Percentiles rank a stretch among this genome's conserved stretches.
Conservation (phyloP, 1,140 invertebrate species). For the Chrysoperla carnea region DNA sequence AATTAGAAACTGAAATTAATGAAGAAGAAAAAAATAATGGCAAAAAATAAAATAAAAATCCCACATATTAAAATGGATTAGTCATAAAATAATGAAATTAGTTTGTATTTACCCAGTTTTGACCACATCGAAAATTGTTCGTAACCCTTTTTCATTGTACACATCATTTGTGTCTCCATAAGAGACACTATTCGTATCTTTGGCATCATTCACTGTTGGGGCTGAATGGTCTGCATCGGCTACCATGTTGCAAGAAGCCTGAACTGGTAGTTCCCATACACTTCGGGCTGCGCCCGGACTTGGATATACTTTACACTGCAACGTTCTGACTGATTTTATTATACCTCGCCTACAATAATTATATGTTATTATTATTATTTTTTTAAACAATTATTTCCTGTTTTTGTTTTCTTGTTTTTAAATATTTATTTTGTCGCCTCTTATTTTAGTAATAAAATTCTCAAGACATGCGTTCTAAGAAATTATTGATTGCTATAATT, state of each 20-base stretch:
- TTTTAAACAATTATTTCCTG: no score
- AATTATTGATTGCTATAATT: no score
- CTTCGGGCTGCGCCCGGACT: slow-evolving; percentile 70
- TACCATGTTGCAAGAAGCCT: slow-evolving; percentile 49
- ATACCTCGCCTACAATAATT: no score
- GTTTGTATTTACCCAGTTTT: slow-evolving; percentile 32
- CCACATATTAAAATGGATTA: no score
- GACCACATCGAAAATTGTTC: slow-evolving; percentile 44
- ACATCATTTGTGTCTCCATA: slow-evolving; percentile 21
- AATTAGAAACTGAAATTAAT: slow-evolving; percentile 2
- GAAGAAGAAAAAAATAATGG: no score
- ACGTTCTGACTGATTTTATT: slow-evolving; percentile 9
- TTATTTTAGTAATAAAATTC: no score
- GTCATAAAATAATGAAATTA: neutral
- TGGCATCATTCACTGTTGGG: slow-evolving; percentile 19
- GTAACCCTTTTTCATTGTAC: slow-evolving; percentile 12
- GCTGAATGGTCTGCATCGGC: slow-evolving; percentile 37
- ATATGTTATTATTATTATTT: no score
- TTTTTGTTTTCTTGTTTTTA: no score
- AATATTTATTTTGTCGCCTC: no score
- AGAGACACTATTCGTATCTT: slow-evolving; percentile 25
- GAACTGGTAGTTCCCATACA: slow-evolving; percentile 61
- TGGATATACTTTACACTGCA: slow-evolving; percentile 41
- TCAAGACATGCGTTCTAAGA: no score
- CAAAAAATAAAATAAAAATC: no score